Conservation (phyloP, 1,140 invertebrate genomes). For the Oncopodura yosiiana region DNA sequence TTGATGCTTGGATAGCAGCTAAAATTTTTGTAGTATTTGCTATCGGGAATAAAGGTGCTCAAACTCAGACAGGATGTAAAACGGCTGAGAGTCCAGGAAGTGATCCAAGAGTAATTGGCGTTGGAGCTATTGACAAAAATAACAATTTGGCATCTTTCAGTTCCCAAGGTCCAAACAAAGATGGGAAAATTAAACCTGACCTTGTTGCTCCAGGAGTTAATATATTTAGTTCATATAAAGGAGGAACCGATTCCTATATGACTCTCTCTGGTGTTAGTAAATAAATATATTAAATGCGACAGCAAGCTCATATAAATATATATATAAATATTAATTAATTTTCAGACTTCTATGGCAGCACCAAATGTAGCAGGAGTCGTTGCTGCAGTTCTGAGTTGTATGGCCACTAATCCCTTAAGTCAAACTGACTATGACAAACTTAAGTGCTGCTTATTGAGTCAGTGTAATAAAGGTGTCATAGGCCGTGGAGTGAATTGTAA, state of each 20-base stretch:
- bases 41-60: slow-evolving; percentile 11
- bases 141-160: slow-evolving; percentile 4
- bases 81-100: slow-evolving; percentile 8
- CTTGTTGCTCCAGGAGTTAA: slow-evolving; percentile 7
- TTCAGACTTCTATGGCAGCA: slow-evolving; percentile 15
- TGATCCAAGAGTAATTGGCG: slow-evolving; percentile 1
- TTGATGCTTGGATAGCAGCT: slow-evolving; percentile 5
- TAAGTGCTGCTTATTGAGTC: too few relatives aligned
- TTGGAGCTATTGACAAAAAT: not conserved
- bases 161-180: not conserved
- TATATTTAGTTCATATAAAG: too few relatives aligned
- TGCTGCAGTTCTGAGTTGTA: too few relatives aligned
- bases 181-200: slow-evolving; percentile 5
- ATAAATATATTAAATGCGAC: too few relatives aligned
- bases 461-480: too few relatives aligned
- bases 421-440: too few relatives aligned
- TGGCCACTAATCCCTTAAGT: too few relatives aligned
- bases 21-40: slow-evolving; percentile 18
- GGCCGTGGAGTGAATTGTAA: too few relatives aligned
- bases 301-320: too few relatives aligned
- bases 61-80: not conserved
- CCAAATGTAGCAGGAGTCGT: slow-evolving; percentile 10
- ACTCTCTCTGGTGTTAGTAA: too few relatives aligned
- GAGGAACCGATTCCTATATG: too few relatives aligned
- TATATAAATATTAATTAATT: too few relatives aligned